Evolutionary conservation across 2,797 vertebrate species (phyloP).

Genomic region (Rhinogobio ventralis): DNA sequence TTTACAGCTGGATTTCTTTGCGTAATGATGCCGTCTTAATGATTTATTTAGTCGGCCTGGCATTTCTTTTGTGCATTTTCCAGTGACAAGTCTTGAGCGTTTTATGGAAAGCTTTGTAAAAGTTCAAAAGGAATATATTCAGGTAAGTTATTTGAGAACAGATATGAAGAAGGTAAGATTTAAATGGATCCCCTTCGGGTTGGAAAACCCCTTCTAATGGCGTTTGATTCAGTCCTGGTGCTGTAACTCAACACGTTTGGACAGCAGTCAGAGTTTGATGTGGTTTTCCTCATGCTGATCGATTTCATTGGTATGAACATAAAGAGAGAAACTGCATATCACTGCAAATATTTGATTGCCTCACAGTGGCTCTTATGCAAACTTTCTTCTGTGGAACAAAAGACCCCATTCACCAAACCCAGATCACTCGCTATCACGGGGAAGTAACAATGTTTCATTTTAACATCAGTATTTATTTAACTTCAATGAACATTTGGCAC

Average conservation of each 20-base stretch:
- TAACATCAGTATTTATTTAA: neutral
- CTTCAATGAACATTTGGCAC: neutral
- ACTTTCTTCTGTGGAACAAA: neutral
- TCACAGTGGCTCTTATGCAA: neutral
- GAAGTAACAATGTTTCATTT: neutral
- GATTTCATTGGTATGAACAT: neutral
- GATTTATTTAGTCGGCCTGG: too few species aligned
- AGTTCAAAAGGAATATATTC: neutral
- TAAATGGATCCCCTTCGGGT: neutral
- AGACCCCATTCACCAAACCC: neutral
- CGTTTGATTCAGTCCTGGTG: neutral
- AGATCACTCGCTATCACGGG: neutral
- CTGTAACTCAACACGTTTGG: neutral
- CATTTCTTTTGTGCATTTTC: too few species aligned
- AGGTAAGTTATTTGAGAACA: neutral
- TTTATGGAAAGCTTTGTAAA: too few species aligned
- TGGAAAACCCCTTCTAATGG: neutral
- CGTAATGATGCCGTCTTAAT: too few species aligned
- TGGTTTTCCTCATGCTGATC: neutral
- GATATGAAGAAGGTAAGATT: neutral
- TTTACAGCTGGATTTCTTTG: too few species aligned
- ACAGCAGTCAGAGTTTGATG: neutral
- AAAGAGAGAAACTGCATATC: neutral
- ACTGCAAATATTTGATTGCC: neutral
- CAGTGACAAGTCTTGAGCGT: neutral